Evolutionary conservation across 2,113 vertebrate genomes (phyloP), one percentile per base, ranked within the genome.

Genomic region (Hippopotamus amphibius): DNA sequence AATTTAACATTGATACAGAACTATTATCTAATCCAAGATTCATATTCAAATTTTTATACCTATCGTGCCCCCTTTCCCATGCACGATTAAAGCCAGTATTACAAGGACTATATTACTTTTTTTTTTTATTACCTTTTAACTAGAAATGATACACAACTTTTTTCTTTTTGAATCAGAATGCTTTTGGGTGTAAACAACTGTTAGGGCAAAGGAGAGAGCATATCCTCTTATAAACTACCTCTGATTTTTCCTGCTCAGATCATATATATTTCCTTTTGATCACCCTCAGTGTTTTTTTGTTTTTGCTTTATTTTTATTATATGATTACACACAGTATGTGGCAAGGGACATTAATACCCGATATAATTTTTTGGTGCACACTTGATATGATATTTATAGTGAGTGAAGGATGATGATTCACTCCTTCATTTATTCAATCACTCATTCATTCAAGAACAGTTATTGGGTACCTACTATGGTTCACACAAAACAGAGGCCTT

Each of bases 291-390:
- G 22, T 46, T 41, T 76, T 76, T 50, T 76, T 46, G 17, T 59
- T 81, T 17, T 46, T 72, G 19, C 37, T 92, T 28, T 88, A 26
- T 89, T 92, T 95, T 82, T 82, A 53, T 95, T 57, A 63, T 50
- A 55, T 61, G 37, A 3, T 85, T 53, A 80, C 24, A 69, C 12
- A 43, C 19, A 55, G 28, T 72, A 50, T 21, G 50, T 79, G 19
- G 43, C 33, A 82, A 83, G n/a, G 24, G 16, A 41, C 50, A 22
- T 48, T 28, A 30, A 57, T 30, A 11, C 22, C 19, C 53, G 61
- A 16, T 66, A 16, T 65, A 37, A 84, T 41, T 46, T 71, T 93
- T 79, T 61, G 87, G n/a, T 77, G 19, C 24, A 30, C 30, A 43
- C 33, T 53, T 81, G 30, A 89, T 43, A 26, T 85, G 69, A 41